phyloP scores from a whole-genome alignment of 2,113 vertebrate genomes.

The Podilymbus podiceps region DNA sequence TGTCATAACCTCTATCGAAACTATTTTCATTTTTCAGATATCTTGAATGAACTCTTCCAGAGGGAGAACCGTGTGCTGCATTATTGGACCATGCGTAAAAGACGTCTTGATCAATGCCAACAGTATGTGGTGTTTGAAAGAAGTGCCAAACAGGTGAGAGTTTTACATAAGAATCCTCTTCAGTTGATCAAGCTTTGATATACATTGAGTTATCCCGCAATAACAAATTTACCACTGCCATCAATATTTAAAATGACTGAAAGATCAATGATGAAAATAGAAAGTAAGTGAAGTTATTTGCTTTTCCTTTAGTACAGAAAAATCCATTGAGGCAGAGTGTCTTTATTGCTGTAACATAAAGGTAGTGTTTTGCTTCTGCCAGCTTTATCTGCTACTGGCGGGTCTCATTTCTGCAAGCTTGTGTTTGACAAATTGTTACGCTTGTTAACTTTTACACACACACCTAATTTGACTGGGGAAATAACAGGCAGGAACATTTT shows the following conservation, averaged over 20 bases:
- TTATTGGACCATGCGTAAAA: slow-evolving; percentile 98
- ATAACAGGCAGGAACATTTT: slow-evolving; percentile 1
- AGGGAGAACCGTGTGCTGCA: slow-evolving; percentile 96
- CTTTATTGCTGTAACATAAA: background rate
- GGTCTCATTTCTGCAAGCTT: background rate
- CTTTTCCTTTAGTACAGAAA: background rate
- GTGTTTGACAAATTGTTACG: background rate
- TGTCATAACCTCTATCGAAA: background rate
- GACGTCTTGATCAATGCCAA: slow-evolving; percentile 95
- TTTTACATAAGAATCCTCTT: background rate
- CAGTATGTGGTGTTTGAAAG: slow-evolving; percentile 98
- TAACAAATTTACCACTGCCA: background rate
- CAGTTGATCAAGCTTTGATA: background rate
- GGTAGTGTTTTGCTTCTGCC: background rate
- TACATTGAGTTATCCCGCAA: background rate
- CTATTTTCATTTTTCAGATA: slow-evolving; percentile 76
- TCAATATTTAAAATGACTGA: background rate
- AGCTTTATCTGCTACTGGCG: background rate
- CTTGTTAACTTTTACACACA: background rate
- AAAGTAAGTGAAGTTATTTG: background rate
- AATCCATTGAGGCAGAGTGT: background rate
- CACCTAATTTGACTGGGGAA: background rate
- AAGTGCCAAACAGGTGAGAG: slow-evolving; percentile 95
- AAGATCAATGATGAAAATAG: background rate
- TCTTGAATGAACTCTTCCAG: slow-evolving; percentile 96